Base-by-base conservation (phyloP, 1,140 invertebrate genomes). In the Glossosoma conforme region DNA sequence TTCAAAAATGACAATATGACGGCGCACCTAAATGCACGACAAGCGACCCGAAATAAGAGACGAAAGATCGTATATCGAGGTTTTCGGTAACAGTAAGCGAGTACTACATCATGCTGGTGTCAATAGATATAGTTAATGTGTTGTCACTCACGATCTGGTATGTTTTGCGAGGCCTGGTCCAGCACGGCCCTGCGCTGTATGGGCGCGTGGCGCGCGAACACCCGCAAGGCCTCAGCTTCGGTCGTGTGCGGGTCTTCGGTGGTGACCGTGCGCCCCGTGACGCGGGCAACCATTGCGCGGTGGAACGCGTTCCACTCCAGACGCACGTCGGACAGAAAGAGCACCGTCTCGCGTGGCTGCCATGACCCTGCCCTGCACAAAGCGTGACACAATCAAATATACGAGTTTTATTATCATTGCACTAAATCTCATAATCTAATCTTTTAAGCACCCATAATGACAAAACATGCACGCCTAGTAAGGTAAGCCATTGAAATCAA, bases 211-310 rank as follows among this genome's bases (percentile, higher is more conserved):
- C 60, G 60, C 15, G 74, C 68, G 46, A 75, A 74, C 10, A 74
- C 62, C 14, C 67, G 50, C 22, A 79, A 60, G 0, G 66, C 56
- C 42, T 76, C 66, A 0, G 73, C 75, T 55, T 79, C 76, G 6
- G 65, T 56, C 0, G 70, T 72, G 47, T 73, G 63, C 18, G 77
- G 77, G 61, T 78, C 70, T 56, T 77, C 75, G 0, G 77, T 79
- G 33, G 79, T 54, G 17, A 79, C 68, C 10, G 65, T 70, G 15
- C 67, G 64, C 1, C 62, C 58, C 19, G 65, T 64, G 10, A 68
- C 52, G 51, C 67, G 64, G 52, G 68, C 59, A 5, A 61, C 52
- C 15, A 64, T 58, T 8, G 56, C 43, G 41, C 60, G 59, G n/a
- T 56, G 43, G 56, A 64, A 72, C 30, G 48, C 54, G 22, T 61